Base-by-base conservation (phyloP, 2,797 vertebrate genomes). In the Sylvia borin region DNA sequence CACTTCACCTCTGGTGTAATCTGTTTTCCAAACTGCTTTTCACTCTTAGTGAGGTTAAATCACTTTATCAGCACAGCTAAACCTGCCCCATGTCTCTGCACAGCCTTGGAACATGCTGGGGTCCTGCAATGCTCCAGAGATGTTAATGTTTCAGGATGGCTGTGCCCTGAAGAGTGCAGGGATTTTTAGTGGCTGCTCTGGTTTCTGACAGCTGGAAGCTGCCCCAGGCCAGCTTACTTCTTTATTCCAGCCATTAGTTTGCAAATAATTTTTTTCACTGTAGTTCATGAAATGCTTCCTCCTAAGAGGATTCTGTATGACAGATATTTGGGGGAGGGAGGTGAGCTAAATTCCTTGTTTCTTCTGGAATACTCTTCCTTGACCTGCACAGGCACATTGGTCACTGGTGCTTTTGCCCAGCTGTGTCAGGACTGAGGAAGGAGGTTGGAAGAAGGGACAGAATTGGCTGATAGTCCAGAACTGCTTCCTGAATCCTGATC, bases 191-290 rank as follows among this genome's bases (percentile, higher is more conserved):
- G 72, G 78, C 81, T 80, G 73, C 66, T 80, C 73, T 78, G 79
- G 42, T 91, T 85, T 60, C 19, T 65, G 92, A 58, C 82, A 68
- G 88, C 77, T 54, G 75, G 67, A 66, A 40, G 77, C 80, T 82
- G 88, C 84, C 53, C 4, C 22, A 29, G 80, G 90, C 92, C 67
- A 86, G 48, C 42, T 87, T 67, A 31, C 68, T 84, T 47, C 66
- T 85, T 78, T 51, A 31, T 38, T 71, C 72, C 18, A 71, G 48
- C 60, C 80, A 24, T 70, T 70, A 48, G 53, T 70, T 86, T 53
- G 78, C 74, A 85, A 80, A 51, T n/a, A n/a, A 36, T 71, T 82
- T 92, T 90, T 88, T 82, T 71, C 68, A 21, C 72, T 77, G n/a
- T n/a, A 57, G 72, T 80, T 91, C 81, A 72, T 47, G 16, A 71